Evolutionary conservation across 2,113 vertebrate species (phyloP).

Genomic region (Alethe castanea): DNA sequence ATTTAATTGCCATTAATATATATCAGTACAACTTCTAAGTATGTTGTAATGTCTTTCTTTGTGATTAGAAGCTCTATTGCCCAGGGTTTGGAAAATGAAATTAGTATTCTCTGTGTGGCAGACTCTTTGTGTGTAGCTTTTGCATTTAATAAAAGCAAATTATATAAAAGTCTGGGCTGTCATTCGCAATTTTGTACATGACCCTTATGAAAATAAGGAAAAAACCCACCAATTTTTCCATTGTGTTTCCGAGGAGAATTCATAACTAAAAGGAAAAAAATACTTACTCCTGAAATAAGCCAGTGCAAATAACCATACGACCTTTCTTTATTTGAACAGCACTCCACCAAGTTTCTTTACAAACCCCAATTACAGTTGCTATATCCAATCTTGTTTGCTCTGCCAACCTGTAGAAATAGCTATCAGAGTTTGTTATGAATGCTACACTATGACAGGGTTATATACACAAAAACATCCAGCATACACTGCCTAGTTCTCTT

Average conservation of each 20-base stretch:
- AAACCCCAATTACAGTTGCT: background rate
- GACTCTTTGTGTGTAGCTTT: conserved; percentile 6
- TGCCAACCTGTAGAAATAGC: conserved; percentile 20
- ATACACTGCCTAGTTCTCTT: background rate
- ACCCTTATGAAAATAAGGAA: conserved; percentile 38
- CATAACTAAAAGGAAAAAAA: background rate
- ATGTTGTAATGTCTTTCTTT: background rate
- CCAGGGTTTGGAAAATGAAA: background rate
- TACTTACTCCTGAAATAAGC: background rate
- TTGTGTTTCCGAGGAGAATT: background rate
- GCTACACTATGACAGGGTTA: background rate
- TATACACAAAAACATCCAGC: background rate
- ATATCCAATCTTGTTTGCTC: background rate
- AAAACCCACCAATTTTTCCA: background rate
- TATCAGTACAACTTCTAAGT: background rate
- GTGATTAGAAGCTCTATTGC: background rate
- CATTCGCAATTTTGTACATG: conserved; percentile 5
- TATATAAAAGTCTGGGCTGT: background rate
- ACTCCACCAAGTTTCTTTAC: background rate
- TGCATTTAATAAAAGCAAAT: conserved; percentile 19
- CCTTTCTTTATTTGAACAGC: background rate
- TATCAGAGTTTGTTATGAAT: background rate
- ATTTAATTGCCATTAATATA: background rate
- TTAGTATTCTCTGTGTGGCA: background rate
- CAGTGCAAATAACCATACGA: background rate